Base-by-base conservation (phyloP, 2,797 vertebrate genomes). In the Rhincodon typus region DNA sequence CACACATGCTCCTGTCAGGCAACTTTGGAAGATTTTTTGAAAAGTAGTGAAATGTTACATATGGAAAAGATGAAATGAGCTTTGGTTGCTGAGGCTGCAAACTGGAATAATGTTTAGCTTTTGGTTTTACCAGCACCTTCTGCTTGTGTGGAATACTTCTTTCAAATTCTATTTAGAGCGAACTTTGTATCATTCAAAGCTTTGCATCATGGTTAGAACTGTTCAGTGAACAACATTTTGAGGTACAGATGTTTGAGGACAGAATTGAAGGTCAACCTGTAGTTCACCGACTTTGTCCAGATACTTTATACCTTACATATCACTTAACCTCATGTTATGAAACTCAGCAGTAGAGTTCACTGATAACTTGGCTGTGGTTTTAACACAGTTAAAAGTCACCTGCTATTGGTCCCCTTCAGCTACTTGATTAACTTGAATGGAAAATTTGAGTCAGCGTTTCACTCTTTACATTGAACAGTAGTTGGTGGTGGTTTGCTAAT, bases 401-500 rank as follows among this genome's bases (percentile, higher is more conserved):
- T 27, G 42, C 69, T 94, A 34, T 94, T 74, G 4, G 42, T 25
- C 17, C 50, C 69, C 15, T 34, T 74, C 42, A 53, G 50, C 70
- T 53, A 74, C 70, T 94, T 95, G 94, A 50, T 27, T 50, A 57
- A 95, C 42, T 77, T 95, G 94, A 95, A 72, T 74, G 94, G 94
- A 94, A 94, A 94, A 12, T 94, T 74, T 94, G 94, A 94, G 67
- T 94, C 69, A 50, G 70, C 34, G 70, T 53, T 72, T 74, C 27
- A 94, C 10, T 53, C 46, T 72, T 62, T 95, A 46, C 46, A 21
- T 77, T 95, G 67, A 72, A 72, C 42, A 27, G 70, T 46, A 70
- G 42, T 53, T 74, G 94, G 67, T 77, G 74, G 90, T 93, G 90
- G 90, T 93, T 93, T 42, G 90, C 62, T 69, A 69, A 69, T 69